These are phyloP conservation scores for Bombyx mori DNA, from an alignment of 1,140 invertebrate genomes.

Conservation along the genomic window DNA sequence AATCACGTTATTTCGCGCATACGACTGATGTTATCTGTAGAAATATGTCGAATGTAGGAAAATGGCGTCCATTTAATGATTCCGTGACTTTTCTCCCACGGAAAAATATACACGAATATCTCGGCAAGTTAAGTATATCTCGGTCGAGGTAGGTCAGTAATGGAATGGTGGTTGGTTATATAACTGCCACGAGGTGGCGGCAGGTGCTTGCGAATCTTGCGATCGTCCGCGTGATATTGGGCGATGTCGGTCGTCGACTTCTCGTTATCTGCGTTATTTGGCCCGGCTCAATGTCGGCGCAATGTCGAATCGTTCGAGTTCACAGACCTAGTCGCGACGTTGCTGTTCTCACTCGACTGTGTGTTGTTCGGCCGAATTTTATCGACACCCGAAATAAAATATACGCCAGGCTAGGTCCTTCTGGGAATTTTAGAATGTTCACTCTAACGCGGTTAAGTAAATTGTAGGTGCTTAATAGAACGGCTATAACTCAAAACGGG, in stretches of 20 bases:
- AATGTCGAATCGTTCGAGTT: slow-evolving; percentile 63
- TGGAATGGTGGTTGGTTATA: slow-evolving; percentile 24
- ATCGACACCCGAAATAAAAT: too few relatives aligned
- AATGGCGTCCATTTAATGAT: too few relatives aligned
- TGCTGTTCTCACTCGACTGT: slow-evolving; percentile 39
- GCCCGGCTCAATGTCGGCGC: slow-evolving; percentile 60
- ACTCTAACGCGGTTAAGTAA: too few relatives aligned
- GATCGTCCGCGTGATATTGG: slow-evolving; percentile 57
- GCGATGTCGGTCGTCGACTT: slow-evolving; percentile 56
- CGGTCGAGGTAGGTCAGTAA: slow-evolving; percentile 27
- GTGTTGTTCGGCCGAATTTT: slow-evolving; percentile 46
- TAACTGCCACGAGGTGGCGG: slow-evolving; percentile 34
- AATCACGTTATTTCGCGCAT: too few relatives aligned
- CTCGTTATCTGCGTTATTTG: slow-evolving; percentile 61
- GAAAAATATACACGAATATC: too few relatives aligned
- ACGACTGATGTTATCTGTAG: too few relatives aligned
- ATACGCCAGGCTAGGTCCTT: too few relatives aligned
- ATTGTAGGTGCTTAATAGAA: too few relatives aligned
- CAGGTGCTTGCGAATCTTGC: slow-evolving; percentile 35
- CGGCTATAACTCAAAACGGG: too few relatives aligned
- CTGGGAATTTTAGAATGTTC: too few relatives aligned
- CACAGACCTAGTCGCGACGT: slow-evolving; percentile 48
- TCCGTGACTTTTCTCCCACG: too few relatives aligned
- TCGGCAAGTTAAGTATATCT: not conserved
- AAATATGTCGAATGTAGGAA: too few relatives aligned